Evolutionary conservation across 2,797 vertebrate genomes (phyloP), one percentile per base, ranked within the genome.

Genomic region (Propithecus deckenii): DNA sequence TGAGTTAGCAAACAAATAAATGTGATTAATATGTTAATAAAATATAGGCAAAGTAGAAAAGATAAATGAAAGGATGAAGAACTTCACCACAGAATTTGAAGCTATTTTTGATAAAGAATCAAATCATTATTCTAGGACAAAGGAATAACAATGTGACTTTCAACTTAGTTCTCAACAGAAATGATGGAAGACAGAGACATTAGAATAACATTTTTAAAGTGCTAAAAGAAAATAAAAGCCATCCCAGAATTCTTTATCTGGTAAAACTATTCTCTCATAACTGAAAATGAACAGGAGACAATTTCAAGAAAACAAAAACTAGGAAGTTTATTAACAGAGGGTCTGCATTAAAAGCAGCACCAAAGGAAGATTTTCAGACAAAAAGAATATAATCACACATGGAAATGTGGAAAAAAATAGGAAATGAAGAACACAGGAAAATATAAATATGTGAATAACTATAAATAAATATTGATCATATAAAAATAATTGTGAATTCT

Each of bases 151-250:
- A 18, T 1, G 32, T 65, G 32, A 65, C 15, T 65, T 65, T 65
- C 63, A 65, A 61, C 25, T 88, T 89, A 78, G 48, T 88, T 94
- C 50, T 94, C 63, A 80, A 86, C 3, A 91, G 72, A 94, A 93
- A 86, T 86, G 22, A 95, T 84, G 13, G n/a, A 93, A 96, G 57
- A 48, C 79, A 87, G 55, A 83, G 28, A 91, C 41, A 69, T 35
- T n/a, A 10, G 35, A 17, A 69, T 41, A 88, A 57, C 18, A 67
- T 41, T 85, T 83, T 86, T 52, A 59, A 69, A 90, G 22, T 59
- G 46, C n/a, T 79, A 17, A 67, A 86, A 81, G 48, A 81, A 94
- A 95, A 95, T 32, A 86, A 71, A 91, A 75, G 3, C 25, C 48
- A 81, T 61, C 35, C 91, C 35, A 85, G 41, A 65, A 80, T 85